These are phyloP conservation scores for Glaucidium brasilianum DNA, from an alignment of 2,113 vertebrate genomes.

Conservation along the genomic window DNA sequence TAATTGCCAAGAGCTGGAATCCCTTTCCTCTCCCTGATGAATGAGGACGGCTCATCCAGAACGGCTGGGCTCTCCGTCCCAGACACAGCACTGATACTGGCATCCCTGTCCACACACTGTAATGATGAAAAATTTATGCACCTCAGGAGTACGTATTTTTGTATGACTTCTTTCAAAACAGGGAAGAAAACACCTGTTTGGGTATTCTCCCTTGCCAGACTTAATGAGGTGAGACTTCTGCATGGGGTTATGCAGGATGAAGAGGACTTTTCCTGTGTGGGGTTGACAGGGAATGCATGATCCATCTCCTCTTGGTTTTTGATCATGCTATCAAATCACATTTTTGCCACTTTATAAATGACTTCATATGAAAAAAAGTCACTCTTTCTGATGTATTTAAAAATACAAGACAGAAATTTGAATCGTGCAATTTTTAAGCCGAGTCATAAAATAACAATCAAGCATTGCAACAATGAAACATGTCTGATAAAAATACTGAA, in stretches of 20 bases:
- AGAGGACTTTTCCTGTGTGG: not conserved
- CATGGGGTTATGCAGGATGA: not conserved
- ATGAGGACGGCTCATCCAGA: not conserved
- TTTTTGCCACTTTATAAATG: not conserved
- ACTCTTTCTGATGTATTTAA: not conserved
- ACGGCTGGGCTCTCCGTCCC: not conserved
- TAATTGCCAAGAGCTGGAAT: not conserved
- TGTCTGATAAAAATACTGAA: not conserved
- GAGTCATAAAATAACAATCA: not conserved
- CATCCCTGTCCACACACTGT: not conserved
- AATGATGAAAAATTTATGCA: not conserved
- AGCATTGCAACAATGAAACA: not conserved
- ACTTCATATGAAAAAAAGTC: not conserved
- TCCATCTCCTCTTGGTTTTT: not conserved
- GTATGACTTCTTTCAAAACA: not conserved
- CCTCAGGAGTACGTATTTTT: not conserved
- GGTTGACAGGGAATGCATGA: not conserved
- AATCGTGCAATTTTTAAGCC: not conserved
- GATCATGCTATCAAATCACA: not conserved
- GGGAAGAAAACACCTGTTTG: not conserved
- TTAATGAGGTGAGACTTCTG: not conserved
- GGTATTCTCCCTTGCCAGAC: not conserved
- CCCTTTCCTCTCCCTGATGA: not conserved
- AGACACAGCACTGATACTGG: not conserved
- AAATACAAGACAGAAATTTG: not conserved